Conservation (phyloP, 2,113 vertebrate species). For the Sapajus apella region DNA sequence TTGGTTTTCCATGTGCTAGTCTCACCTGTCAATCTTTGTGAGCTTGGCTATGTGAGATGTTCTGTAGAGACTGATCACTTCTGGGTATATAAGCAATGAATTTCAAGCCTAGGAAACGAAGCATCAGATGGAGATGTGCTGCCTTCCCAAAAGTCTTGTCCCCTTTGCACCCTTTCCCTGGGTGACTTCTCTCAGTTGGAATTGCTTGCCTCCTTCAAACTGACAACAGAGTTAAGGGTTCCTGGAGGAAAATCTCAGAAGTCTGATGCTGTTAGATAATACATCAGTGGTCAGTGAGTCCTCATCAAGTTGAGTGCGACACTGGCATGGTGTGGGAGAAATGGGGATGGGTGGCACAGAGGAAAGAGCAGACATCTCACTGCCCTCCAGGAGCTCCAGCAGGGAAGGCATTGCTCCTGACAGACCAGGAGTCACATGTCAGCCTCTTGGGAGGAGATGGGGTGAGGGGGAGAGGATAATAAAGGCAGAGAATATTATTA, state of each 20-base stretch:
- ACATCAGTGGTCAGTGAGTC: not conserved
- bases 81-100: not conserved
- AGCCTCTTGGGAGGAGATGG: not conserved
- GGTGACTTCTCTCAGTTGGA: not conserved
- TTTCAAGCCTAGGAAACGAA: not conserved
- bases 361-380: too few species aligned
- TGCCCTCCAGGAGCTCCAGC: not conserved
- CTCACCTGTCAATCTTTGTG: not conserved
- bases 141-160: not conserved
- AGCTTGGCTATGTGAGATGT: not conserved
- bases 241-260: not conserved
- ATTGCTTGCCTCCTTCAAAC: not conserved
- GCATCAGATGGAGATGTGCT: not conserved
- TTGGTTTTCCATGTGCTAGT: not conserved
- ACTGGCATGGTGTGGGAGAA: not conserved
- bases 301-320: not conserved
- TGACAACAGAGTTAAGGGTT: not conserved
- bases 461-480: too few species aligned
- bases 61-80: not conserved
- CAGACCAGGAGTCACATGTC: not conserved
- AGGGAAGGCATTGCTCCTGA: not conserved
- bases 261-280: not conserved
- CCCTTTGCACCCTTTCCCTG: not conserved
- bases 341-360: not conserved
- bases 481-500: not conserved